phyloP scores from a whole-genome alignment of 2,888 invertebrate species.

The Drosophila emarginata region DNA sequence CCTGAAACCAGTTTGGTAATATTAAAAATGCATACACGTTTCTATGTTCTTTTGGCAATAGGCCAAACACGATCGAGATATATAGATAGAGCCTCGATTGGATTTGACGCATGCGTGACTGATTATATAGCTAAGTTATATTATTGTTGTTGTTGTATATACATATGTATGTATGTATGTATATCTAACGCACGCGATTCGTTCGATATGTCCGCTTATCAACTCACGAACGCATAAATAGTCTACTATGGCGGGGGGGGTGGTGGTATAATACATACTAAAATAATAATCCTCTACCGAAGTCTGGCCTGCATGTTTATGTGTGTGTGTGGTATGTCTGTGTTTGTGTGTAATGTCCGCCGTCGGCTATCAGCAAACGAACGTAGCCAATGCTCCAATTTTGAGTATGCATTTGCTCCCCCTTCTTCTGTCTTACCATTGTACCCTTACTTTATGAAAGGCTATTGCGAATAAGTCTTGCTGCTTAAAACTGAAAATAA shows the following conservation, averaged over 20 bases:
- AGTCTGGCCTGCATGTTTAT: constrained; percentile 15
- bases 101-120: constrained; percentile 41
- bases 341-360: constrained; percentile 41
- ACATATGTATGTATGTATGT: background rate
- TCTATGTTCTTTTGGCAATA: constrained; percentile 7
- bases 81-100: background rate
- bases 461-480: background rate
- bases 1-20: constrained; percentile 30
- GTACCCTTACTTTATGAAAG: background rate
- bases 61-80: constrained; percentile 24
- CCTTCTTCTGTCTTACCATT: constrained; percentile 6
- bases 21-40: constrained; percentile 2
- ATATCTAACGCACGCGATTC: constrained; percentile 23
- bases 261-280: constrained; percentile 4
- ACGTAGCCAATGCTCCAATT: constrained; percentile 29
- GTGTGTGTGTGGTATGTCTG: background rate
- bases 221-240: constrained; percentile 8
- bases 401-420: constrained; percentile 10
- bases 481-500: background rate
- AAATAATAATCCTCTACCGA: constrained; percentile 7
- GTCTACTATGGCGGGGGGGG: background rate
- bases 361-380: constrained; percentile 28
- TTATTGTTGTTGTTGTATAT: constrained; percentile 30
- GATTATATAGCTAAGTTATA: constrained; percentile 17
- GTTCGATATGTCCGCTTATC: constrained; percentile 35